Evolutionary conservation across 1,140 invertebrate genomes (phyloP).

Genomic region (Kradibia gibbosae): DNA sequence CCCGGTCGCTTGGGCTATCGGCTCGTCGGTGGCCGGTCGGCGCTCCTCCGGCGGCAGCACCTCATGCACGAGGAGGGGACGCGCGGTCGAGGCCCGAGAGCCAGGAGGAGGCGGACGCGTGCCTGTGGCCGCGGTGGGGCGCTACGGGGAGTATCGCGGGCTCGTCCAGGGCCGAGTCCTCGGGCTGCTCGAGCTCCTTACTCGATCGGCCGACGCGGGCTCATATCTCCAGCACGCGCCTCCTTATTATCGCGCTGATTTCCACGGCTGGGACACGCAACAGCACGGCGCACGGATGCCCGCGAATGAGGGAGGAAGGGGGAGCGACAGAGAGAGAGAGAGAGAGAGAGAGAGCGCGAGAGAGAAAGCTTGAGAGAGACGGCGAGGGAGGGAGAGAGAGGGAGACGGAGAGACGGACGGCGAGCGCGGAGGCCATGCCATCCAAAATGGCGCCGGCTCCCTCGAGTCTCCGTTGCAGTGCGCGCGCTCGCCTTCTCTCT

Average conservation of each 20-base stretch:
- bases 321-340: slow-evolving; percentile 23
- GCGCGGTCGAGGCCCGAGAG: not conserved
- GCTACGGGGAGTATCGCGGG: not conserved
- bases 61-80: slow-evolving; percentile 10
- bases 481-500: too few species aligned
- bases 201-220: not conserved
- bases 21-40: not conserved
- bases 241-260: not conserved
- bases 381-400: too few species aligned
- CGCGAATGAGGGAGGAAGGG: slow-evolving; percentile 18
- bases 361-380: slow-evolving; percentile 13
- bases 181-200: too few species aligned
- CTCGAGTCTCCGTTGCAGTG: too few species aligned
- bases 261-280: not conserved
- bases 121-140: not conserved
- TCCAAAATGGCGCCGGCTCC: slow-evolving; percentile 67
- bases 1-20: not conserved
- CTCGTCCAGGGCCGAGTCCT: not conserved
- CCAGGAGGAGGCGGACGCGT: not conserved
- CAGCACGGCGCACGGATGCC: not conserved
- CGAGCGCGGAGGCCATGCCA: slow-evolving; percentile 65
- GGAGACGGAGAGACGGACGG: slow-evolving; percentile 17
- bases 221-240: not conserved
- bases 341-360: too few species aligned
- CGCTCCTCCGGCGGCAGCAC: not conserved